A percentile compares a stretch with the other conserved stretches of the same genome.
Conservation (phyloP, 2,113 vertebrate genomes). For the Lepisosteus osseus region DNA sequence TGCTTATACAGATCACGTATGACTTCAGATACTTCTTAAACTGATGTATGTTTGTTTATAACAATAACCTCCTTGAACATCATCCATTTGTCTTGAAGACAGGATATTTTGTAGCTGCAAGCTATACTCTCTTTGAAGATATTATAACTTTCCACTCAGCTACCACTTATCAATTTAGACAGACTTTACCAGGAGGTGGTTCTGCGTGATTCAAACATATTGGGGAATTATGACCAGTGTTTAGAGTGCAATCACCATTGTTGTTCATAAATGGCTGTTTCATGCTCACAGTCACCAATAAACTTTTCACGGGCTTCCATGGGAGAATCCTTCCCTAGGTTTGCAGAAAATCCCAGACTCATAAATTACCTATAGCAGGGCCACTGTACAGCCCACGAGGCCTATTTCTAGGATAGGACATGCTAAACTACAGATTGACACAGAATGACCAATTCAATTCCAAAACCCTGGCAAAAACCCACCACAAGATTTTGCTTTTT, state of each 20-base stretch:
- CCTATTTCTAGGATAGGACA: too few species aligned
- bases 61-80: neutral
- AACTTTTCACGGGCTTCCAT: too few species aligned
- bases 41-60: slow-evolving; percentile 5
- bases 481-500: too few species aligned
- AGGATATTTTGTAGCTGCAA: slow-evolving; percentile 13
- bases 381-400: too few species aligned
- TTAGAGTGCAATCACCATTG: too few species aligned
- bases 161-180: neutral
- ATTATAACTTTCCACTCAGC: slow-evolving; percentile 3
- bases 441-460: too few species aligned
- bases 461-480: too few species aligned
- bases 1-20: too few species aligned
- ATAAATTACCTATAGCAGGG: too few species aligned
- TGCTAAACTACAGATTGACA: too few species aligned
- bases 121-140: slow-evolving; percentile 7
- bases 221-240: neutral
- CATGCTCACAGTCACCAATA: neutral
- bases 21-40: neutral
- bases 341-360: too few species aligned
- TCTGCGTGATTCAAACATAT: neutral
- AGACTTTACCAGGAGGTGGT: slow-evolving; percentile 1
- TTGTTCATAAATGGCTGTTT: neutral
- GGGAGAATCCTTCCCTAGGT: too few species aligned
- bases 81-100: neutral